These are phyloP conservation scores for Pilophorus perplexus DNA, from an alignment of 2,888 invertebrate genomes.

Conservation along the genomic window DNA sequence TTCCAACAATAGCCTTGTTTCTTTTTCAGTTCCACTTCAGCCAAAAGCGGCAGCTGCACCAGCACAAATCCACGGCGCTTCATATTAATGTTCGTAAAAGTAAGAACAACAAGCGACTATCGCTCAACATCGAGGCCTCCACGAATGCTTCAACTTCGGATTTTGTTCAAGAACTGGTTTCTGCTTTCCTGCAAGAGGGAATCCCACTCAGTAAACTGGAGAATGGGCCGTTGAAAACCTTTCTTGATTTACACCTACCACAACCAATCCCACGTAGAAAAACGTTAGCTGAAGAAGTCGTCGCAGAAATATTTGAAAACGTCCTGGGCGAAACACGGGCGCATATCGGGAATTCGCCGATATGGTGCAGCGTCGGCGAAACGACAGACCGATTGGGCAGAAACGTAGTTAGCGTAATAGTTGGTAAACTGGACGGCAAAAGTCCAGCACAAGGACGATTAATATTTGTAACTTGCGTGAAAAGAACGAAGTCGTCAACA, in stretches of 20 bases:
- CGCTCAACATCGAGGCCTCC: not conserved
- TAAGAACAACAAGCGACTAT: not conserved
- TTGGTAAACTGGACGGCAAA: not conserved
- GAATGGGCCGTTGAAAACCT: not conserved
- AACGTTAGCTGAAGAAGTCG: not conserved
- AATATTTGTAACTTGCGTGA: not conserved
- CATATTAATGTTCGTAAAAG: not conserved
- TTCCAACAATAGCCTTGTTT: not conserved
- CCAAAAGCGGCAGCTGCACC: not conserved
- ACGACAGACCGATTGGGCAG: too few relatives aligned
- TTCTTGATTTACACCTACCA: not conserved
- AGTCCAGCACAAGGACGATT: not conserved
- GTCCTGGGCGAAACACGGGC: not conserved
- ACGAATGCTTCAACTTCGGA: not conserved
- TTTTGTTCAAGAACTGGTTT: not conserved
- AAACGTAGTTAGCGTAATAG: too few relatives aligned
- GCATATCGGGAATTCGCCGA: not conserved
- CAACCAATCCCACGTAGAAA: not conserved
- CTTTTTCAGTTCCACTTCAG: not conserved
- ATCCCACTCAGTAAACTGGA: conserved; percentile 1
- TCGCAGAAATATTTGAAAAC: not conserved
- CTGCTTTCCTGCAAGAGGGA: not conserved
- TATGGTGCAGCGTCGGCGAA: too few relatives aligned
- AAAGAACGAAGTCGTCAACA: not conserved
- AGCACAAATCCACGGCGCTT: not conserved